Evolutionary conservation across 1,140 invertebrate genomes (phyloP), one percentile per base, ranked within the genome.

Genomic region (Heliconius melpomene): DNA sequence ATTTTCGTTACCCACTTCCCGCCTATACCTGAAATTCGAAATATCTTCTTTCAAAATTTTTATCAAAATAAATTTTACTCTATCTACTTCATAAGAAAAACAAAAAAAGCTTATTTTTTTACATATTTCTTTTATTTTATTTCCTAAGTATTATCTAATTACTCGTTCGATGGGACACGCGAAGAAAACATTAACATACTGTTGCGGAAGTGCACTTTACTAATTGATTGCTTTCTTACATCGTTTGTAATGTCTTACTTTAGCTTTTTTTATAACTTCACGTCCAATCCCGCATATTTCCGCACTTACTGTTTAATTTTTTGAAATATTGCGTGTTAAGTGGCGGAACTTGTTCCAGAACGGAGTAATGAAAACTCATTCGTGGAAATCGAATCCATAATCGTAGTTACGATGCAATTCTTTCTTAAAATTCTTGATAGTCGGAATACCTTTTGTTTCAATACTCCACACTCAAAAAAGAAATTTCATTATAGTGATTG

Each of bases 131-230:
- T 66, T 26, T 26, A 29, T 66, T 5, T 26, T 66, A 26, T 66
- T 26, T 38, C 32, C 16, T 26, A 38, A 72, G 71, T 72, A n/a
- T 38, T 40, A 38, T 72, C 32, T 40, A 72, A 36, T 72, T 40
- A 32, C 20, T 26, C 71, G 18, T n/a, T 76, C 20, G n/a, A 18
- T 38, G n/a, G 66, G 75, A 18, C 81, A 82, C 81, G 81, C 81
- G 78, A 82, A 78, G 70, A 78, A 78, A 71, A 57, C 81, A 80
- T 82, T 79, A 82, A 54, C 72, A 74, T 66, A 66, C 13, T 13
- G 0, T 29, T 72, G 26, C n/a, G 74, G 32, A 73, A 74, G 26
- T 74, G 75, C 75, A 74, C 71, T 72, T 74, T 74, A 26, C 60
- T 81, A 81, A 81, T 74, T 50, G 26, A 66, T 77, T 60, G 77